A percentile compares a stretch with the other conserved stretches of the same genome.
phyloP scores from a whole-genome alignment of 2,888 invertebrate species.

The Plemyria rubiginata region DNA sequence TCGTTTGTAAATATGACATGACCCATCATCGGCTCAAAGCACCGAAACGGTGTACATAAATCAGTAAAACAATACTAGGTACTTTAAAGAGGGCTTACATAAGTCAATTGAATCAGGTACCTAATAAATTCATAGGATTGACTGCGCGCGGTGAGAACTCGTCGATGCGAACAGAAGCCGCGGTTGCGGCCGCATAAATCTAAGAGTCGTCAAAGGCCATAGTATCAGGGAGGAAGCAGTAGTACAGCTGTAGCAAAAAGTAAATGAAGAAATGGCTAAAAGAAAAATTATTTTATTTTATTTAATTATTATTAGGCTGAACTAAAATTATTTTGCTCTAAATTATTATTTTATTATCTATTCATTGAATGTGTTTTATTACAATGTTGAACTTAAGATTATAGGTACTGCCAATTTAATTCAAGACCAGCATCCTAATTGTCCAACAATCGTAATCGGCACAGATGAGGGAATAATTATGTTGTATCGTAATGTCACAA shows the following conservation, averaged over 20 bases:
- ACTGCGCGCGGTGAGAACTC: slow-evolving; percentile 77
- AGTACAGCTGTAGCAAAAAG: slow-evolving; percentile 1
- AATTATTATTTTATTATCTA: too few species aligned
- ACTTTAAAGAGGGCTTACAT: slow-evolving; percentile 61
- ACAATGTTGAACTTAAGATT: too few species aligned
- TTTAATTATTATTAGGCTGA: too few species aligned
- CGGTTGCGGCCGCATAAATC: slow-evolving; percentile 77
- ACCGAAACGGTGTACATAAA: slow-evolving; percentile 54
- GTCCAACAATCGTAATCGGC: too few species aligned
- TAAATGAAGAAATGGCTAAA: too few species aligned
- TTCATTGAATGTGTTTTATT: too few species aligned
- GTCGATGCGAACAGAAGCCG: slow-evolving; percentile 77
- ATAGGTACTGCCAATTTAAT: too few species aligned
- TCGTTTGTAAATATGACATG: slow-evolving; percentile 3
- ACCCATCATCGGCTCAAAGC: slow-evolving; percentile 26
- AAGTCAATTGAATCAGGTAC: slow-evolving; percentile 60
- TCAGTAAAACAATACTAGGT: slow-evolving; percentile 74
- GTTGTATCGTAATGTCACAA: too few species aligned
- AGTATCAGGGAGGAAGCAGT: slow-evolving; percentile 1
- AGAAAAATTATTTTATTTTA: too few species aligned
- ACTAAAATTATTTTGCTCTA: too few species aligned
- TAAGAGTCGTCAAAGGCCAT: slow-evolving; percentile 54
- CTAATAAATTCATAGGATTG: slow-evolving; percentile 81
- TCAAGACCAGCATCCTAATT: too few species aligned
- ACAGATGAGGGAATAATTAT: too few species aligned